A percentile compares a stretch with the other conserved stretches of the same genome.
These are phyloP conservation scores for Amblyopsis rosae DNA, from an alignment of 2,113 vertebrate species.

Conservation along the genomic window DNA sequence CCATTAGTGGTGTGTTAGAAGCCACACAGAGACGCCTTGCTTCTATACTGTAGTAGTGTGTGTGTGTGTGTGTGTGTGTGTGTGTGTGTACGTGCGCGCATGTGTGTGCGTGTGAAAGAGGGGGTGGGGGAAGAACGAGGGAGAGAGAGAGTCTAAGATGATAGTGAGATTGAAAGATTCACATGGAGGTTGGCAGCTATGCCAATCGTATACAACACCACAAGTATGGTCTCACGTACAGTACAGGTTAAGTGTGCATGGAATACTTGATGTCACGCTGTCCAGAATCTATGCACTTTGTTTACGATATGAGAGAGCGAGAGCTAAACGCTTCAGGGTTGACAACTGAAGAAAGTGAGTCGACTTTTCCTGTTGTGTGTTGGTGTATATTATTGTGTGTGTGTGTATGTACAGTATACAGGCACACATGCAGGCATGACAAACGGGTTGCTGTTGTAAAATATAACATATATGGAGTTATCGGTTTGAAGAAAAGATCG, in stretches of 20 bases:
- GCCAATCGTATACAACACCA: neutral
- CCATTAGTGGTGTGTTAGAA: slow-evolving; percentile 35
- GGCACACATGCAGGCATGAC: slow-evolving; percentile 8
- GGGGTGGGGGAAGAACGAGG: slow-evolving; percentile 1
- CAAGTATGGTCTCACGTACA: neutral
- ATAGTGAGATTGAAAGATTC: slow-evolving; percentile 10
- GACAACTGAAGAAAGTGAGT: slow-evolving; percentile 48
- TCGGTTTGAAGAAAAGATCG: neutral
- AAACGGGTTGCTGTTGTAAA: slow-evolving; percentile 8
- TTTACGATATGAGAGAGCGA: slow-evolving; percentile 21
- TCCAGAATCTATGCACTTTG: slow-evolving; percentile 5
- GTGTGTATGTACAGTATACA: slow-evolving; percentile 21
- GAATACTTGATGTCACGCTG: neutral
- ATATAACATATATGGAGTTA: slow-evolving; percentile 12
- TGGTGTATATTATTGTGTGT: slow-evolving; percentile 5
- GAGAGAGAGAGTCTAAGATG: slow-evolving; percentile 16
- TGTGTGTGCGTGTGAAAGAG: neutral
- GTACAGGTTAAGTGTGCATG: too few species aligned
- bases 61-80: neutral
- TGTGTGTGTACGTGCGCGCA: neutral
- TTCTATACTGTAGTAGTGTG: slow-evolving; percentile 17
- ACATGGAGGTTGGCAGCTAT: slow-evolving; percentile 5
- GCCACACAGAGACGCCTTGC: neutral
- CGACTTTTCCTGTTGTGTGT: slow-evolving; percentile 50
- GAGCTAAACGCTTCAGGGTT: slow-evolving; percentile 31